Evolutionary conservation across 2,797 vertebrate species (phyloP), one percentile per base, ranked within the genome.

Genomic region (Enteromius viviparus): DNA sequence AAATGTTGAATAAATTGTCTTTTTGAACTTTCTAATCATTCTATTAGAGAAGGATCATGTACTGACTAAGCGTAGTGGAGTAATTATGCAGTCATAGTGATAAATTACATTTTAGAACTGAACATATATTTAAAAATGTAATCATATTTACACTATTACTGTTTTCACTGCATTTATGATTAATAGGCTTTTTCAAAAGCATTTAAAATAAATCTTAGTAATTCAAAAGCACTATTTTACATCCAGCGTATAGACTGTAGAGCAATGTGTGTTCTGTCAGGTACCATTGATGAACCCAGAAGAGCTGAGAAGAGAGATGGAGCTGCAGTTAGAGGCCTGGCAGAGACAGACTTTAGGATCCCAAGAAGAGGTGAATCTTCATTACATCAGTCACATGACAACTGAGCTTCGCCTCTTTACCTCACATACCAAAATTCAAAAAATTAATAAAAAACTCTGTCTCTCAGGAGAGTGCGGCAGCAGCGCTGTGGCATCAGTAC

Each of bases 401-500:
- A 15, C 6, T 42, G 12, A 29, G 26, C 45, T 32, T 14, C 17
- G 32, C 58, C 2, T 76, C 32, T 37, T 76, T 37, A 21, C 11
- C 21, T 55, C 62, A 34, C 9, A 47, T 49, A 45, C 49, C 0
- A 1, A 74, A n/a, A 34, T 42, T 42, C 42, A 3, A 42, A 42
- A 42, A 11, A 42, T 42, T 0, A 11, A 42, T 45, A 11, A 45
- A 45, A 45, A 45, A 42, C 42, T 42, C 10, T 72, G 29, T 82
- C 15, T 9, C 26, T 47, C 88, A 99, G 98, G 97, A 97, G 91
- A 94, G 91, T 23, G 93, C 93, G 8, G 96, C 97, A 29, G 93
- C 95, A 1, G 94, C 96, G 85, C 93, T 98, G 96, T 99, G 98
- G 98, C 96, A 96, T 84, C 96, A 94, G 87, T 99, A 99, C 88